Evolutionary conservation across 2,113 vertebrate species (phyloP).

Genomic region (Piliocolobus tephrosceles): DNA sequence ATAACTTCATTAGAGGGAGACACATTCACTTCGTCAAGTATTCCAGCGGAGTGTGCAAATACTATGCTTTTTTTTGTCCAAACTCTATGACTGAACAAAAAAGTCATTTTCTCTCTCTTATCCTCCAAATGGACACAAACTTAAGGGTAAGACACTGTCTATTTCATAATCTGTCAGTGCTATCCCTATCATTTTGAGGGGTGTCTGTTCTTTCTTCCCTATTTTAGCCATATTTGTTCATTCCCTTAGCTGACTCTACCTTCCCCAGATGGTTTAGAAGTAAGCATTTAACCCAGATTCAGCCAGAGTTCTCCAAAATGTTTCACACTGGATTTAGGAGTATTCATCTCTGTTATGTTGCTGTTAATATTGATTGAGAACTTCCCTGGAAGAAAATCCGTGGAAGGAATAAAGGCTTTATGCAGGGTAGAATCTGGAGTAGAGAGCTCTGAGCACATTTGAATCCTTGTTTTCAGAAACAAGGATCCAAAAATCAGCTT

Average conservation of each 20-base stretch:
- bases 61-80: neutral
- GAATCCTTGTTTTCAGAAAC: neutral
- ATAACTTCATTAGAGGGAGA: conserved; percentile 86
- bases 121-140: neutral
- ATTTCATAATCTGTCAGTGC: neutral
- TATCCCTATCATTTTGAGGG: neutral
- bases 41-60: conserved; percentile 66
- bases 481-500: too few relatives aligned
- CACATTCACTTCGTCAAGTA: conserved; percentile 45
- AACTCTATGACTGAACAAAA: neutral
- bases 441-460: neutral
- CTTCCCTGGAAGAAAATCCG: neutral
- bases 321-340: neutral
- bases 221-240: neutral
- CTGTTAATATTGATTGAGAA: neutral
- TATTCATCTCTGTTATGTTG: neutral
- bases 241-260: neutral
- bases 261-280: neutral
- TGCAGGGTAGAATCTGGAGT: neutral
- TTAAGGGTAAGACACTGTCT: neutral
- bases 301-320: neutral
- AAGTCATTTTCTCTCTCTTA: neutral
- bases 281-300: neutral
- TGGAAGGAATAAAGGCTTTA: neutral
- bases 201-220: neutral